phyloP scores from a whole-genome alignment of 2,113 vertebrate genomes.

The Drymodes brunneopygia region DNA sequence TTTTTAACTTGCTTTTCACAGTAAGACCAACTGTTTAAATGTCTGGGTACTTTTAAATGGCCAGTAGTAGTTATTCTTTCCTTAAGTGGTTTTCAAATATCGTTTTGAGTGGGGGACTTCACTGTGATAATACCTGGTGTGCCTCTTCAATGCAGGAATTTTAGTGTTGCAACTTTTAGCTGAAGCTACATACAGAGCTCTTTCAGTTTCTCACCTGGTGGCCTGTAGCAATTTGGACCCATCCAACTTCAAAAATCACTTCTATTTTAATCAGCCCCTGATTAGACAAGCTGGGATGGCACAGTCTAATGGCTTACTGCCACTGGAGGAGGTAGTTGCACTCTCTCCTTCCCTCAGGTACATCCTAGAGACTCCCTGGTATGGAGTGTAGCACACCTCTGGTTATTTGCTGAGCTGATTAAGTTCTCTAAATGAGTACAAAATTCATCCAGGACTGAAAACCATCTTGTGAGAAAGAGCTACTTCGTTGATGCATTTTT shows the following conservation, averaged over 20 bases:
- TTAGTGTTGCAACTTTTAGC: neutral
- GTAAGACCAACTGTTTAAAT: neutral
- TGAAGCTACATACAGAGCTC: neutral
- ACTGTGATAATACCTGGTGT: neutral
- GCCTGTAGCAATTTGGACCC: neutral
- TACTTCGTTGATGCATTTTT: neutral
- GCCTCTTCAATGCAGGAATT: neutral
- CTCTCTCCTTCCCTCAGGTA: neutral
- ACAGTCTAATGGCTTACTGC: neutral
- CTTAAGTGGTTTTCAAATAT: slow-evolving; percentile 3
- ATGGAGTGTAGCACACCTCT: neutral
- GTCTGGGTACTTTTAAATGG: neutral
- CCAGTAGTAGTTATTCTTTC: neutral
- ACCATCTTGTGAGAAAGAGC: neutral
- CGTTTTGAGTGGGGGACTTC: neutral
- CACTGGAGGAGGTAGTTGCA: neutral
- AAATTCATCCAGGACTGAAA: neutral
- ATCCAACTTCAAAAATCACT: neutral
- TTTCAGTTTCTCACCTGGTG: neutral
- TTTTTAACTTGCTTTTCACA: neutral
- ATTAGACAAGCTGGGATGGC: neutral
- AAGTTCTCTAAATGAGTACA: neutral
- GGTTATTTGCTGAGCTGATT: neutral
- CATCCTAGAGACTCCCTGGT: neutral
- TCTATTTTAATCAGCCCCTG: neutral